Evolutionary conservation across 2,888 invertebrate genomes (phyloP).

Genomic region (Xestia rhomboidea): DNA sequence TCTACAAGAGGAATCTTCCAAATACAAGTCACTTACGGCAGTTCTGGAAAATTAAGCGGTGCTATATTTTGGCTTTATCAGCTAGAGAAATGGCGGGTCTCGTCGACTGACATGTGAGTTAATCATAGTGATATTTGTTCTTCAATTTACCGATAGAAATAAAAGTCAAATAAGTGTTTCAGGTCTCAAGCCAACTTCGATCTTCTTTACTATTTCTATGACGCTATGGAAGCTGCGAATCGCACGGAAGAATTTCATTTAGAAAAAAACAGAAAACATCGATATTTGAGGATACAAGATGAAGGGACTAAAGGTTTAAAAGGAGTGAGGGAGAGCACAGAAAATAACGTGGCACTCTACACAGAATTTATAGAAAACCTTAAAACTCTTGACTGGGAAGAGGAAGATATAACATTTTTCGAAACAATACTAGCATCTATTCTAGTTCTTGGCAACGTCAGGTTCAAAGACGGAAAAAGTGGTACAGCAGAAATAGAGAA

Average conservation of each 20-base stretch:
- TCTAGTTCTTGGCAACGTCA: conserved; percentile 94
- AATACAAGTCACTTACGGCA: conserved; percentile 95
- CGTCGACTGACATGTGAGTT: conserved; percentile 93
- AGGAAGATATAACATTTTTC: conserved; percentile 93
- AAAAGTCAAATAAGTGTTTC: conserved; percentile 69
- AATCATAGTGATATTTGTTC: background rate
- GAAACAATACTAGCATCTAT: conserved; percentile 94
- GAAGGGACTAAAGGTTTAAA: conserved; percentile 90
- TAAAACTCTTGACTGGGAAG: conserved; percentile 93
- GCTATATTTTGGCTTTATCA: conserved; percentile 96
- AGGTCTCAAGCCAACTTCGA: conserved; percentile 97
- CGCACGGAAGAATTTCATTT: conserved; percentile 92
- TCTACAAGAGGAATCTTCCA: conserved; percentile 96
- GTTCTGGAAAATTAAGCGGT: conserved; percentile 96
- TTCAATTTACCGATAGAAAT: conserved; percentile 54
- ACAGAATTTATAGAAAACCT: conserved; percentile 92
- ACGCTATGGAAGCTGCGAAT: conserved; percentile 93
- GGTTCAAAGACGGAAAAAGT: conserved; percentile 93
- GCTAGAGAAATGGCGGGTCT: conserved; percentile 97
- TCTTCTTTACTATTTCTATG: conserved; percentile 97
- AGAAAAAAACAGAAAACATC: conserved; percentile 92
- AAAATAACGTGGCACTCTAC: conserved; percentile 92
- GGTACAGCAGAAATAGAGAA: conserved; percentile 94
- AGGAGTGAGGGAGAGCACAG: conserved; percentile 92
- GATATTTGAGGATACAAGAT: conserved; percentile 93